Percentiles rank a stretch among this genome's conserved stretches.
phyloP scores from a whole-genome alignment of 2,888 invertebrate genomes.

The Pristionchus maxplancki region DNA sequence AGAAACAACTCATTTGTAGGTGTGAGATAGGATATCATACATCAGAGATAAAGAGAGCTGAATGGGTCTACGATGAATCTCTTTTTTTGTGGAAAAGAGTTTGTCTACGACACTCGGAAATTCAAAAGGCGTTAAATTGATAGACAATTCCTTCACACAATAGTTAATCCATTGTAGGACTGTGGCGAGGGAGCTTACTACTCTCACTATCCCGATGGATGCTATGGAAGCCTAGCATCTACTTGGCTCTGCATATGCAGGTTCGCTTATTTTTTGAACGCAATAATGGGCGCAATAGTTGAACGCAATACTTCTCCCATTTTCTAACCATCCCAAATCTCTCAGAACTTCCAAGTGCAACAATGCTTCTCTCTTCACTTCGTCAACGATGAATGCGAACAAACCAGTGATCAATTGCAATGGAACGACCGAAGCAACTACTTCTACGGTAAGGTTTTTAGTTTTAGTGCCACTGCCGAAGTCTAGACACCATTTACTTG shows the following conservation, averaged over 20 bases:
- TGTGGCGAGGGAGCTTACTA: conserved; percentile 28
- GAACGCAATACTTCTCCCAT: too few relatives aligned
- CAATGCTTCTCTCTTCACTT: not conserved
- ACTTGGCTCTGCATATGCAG: not conserved
- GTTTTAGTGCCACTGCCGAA: too few relatives aligned
- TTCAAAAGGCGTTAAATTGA: too few relatives aligned
- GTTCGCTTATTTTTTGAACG: not conserved
- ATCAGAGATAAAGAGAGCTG: not conserved
- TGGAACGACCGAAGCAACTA: not conserved
- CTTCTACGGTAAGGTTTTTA: not conserved
- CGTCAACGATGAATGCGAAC: not conserved
- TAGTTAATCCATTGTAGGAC: not conserved
- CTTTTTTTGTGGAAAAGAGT: not conserved
- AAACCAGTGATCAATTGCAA: not conserved
- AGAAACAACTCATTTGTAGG: not conserved
- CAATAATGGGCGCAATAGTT: too few relatives aligned
- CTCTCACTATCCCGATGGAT: conserved; percentile 38
- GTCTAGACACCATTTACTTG: too few relatives aligned
- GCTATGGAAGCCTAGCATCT: not conserved
- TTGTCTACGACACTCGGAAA: too few relatives aligned
- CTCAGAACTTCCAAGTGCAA: conserved; percentile 21
- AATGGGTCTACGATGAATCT: too few relatives aligned
- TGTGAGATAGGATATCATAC: not conserved
- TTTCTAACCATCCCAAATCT: too few relatives aligned
- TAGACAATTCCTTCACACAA: not conserved